Conservation (phyloP, 2,113 vertebrate genomes). For the Catharus bicknelli region DNA sequence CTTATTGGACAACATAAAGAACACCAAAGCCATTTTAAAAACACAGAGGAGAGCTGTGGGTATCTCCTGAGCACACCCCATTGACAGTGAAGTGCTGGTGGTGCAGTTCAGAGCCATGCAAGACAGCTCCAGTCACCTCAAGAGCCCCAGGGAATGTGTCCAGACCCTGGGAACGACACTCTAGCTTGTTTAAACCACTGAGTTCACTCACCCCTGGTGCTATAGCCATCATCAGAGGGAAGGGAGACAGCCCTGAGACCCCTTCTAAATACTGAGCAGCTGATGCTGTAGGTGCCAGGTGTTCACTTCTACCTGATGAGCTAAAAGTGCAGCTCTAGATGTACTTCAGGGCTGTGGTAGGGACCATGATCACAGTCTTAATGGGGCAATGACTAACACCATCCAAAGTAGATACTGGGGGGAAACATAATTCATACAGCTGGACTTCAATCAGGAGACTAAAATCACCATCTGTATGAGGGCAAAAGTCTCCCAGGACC, state of each 20-base stretch:
- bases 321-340: background rate
- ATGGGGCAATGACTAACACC: background rate
- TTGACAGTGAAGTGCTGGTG: background rate
- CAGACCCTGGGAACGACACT: fast-evolving
- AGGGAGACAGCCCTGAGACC: fast-evolving
- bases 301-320: background rate
- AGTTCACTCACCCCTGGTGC: background rate
- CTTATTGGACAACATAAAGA: background rate
- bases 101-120: background rate
- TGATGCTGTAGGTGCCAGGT: background rate
- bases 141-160: background rate
- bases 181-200: fast-evolving
- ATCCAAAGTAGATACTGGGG: background rate
- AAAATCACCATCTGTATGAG: background rate
- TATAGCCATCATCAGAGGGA: fast-evolving
- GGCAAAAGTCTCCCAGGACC: background rate
- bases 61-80: background rate
- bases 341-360: background rate
- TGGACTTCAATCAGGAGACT: background rate
- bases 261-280: background rate
- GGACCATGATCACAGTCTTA: background rate
- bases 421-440: background rate
- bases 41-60: background rate
- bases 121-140: background rate
- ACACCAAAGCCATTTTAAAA: background rate